Base-by-base conservation (phyloP, 2,888 invertebrate species). In the Nineta flava region DNA sequence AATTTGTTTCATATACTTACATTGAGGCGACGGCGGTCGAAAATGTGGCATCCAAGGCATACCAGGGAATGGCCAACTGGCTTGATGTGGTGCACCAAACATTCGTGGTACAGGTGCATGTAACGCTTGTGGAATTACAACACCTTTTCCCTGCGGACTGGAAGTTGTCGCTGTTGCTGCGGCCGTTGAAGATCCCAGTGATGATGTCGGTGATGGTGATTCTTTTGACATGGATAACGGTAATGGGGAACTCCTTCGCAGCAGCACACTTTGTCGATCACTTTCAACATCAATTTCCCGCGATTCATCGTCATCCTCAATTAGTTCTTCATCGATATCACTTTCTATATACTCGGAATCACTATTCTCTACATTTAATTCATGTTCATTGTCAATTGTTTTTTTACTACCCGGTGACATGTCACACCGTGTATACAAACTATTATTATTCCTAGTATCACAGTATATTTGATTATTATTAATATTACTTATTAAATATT, bases 111-210 rank as follows among this genome's bases (percentile, higher is more conserved):
- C 65, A 17, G 73, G 72, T 5, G 75, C 72, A 58, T 74, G 74
- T 56, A 81, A 64, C 47, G 81, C 80, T 63, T 81, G 81, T 2
- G 81, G 81, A 48, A 81, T 75, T 56, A 81, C 71, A 47, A 81
- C 79, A 2, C 77, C 72, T 53, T 73, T 69, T 54, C 71, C 61
- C 49, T 64, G 73, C 57, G 65, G 73, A 54, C 60, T 65, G 2
- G 26, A 26, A 3, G 26, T 26, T 44, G 57, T 67, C 53, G 63
- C 72, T 13, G 66, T 73, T 53, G 70, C 70, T 0, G 69, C 67
- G 52, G 69, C 70, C 52, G 38, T 38, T n/a, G n/a, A 13, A 2
- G 38, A 15, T 9, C 38, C 70, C 72, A 54, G 70, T 72, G 55
- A 70, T 72, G n/a, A 70, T 71, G 58, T 73, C 72, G 52, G 71